Evolutionary conservation across 1,140 invertebrate species (phyloP).

Genomic region (Aplysia californica): DNA sequence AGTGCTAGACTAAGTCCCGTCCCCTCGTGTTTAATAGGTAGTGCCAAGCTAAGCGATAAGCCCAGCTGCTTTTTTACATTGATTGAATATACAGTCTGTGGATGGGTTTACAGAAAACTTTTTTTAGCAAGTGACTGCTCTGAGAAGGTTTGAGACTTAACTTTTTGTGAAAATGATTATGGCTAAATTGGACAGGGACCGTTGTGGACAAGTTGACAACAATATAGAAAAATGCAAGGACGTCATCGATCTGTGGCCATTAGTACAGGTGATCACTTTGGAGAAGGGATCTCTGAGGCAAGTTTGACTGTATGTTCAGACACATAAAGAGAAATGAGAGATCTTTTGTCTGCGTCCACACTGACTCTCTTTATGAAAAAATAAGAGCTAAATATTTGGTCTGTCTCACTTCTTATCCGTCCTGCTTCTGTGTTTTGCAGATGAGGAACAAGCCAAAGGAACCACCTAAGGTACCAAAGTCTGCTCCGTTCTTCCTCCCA

Average conservation of each 20-base stretch:
- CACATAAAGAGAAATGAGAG: neutral
- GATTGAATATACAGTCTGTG: no score
- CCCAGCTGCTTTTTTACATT: no score
- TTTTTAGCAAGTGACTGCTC: neutral
- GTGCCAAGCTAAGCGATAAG: neutral
- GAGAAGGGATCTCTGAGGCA: neutral
- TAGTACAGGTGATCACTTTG: neutral
- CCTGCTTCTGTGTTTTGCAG: constrained; percentile 43
- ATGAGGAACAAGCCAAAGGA: constrained; percentile 90
- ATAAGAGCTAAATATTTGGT: neutral
- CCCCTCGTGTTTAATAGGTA: neutral
- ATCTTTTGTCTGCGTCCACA: neutral
- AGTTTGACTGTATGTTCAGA: neutral
- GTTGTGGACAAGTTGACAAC: neutral
- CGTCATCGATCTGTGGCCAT: neutral
- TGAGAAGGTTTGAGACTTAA: neutral
- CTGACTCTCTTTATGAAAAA: neutral
- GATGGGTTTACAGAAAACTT: neutral
- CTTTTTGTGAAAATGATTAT: neutral
- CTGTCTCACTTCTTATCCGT: neutral
- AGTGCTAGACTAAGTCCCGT: no score
- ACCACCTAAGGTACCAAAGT: constrained; percentile 81
- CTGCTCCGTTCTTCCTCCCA: constrained; percentile 95
- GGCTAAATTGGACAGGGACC: neutral
- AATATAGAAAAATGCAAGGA: neutral